Percentiles rank a stretch among this genome's conserved stretches.
phyloP scores from a whole-genome alignment of 2,888 invertebrate species.

The Calliopum simillimum region DNA sequence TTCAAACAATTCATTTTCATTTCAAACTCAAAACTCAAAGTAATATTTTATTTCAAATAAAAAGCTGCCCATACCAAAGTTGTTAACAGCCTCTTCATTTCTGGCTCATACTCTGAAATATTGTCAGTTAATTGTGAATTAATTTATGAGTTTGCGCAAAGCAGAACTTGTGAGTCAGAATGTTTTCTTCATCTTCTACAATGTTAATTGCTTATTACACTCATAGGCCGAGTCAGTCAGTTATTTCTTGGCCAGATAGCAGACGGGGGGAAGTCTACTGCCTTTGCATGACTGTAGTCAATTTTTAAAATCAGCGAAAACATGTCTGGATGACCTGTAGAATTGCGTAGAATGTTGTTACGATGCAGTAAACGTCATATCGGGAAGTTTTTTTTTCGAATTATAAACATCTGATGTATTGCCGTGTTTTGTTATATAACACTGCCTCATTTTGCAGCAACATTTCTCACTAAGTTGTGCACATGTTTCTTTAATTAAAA shows the following conservation, averaged over 20 bases:
- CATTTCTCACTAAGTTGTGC: constrained; percentile 10
- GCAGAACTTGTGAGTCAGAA: no score
- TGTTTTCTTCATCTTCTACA: background rate
- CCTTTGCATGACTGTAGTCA: constrained; percentile 13
- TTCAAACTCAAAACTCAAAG: no score
- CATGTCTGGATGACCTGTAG: constrained; percentile 6
- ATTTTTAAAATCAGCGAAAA: constrained; percentile 20
- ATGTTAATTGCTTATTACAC: constrained; percentile 1
- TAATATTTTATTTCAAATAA: no score
- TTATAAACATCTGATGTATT: background rate
- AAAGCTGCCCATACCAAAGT: no score
- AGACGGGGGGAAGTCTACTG: background rate
- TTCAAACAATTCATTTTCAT: no score
- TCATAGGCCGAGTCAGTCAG: background rate
- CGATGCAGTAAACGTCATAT: background rate
- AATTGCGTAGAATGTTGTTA: background rate
- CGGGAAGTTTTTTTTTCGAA: background rate
- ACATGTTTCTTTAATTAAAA: constrained; percentile 33
- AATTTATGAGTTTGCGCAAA: no score
- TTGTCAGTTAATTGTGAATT: no score
- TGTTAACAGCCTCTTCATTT: no score
- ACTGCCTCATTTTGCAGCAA: background rate
- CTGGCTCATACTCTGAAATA: no score
- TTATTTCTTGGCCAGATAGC: background rate
- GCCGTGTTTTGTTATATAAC: background rate